phyloP scores from a whole-genome alignment of 2,797 vertebrate genomes.

The Clarias fuscus region DNA sequence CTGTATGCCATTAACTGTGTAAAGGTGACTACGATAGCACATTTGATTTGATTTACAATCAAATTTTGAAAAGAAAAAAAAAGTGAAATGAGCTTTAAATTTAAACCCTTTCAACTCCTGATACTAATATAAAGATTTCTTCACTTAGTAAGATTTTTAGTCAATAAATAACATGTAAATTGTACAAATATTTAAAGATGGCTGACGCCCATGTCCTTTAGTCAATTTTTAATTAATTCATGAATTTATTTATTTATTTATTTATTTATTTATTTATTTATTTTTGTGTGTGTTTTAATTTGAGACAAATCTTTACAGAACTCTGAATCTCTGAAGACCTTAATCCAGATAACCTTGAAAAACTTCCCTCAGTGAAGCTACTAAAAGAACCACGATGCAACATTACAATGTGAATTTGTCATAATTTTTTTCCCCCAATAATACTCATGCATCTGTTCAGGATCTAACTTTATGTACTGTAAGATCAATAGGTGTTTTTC shows the following conservation, averaged over 20 bases:
- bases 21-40: conserved; percentile 9
- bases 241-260: background rate
- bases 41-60: background rate
- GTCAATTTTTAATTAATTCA: background rate
- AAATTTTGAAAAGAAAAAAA: background rate
- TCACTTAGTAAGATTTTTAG: background rate
- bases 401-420: background rate
- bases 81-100: background rate
- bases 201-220: background rate
- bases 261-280: background rate
- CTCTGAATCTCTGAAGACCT: background rate
- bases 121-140: background rate
- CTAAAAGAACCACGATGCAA: background rate
- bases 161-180: background rate
- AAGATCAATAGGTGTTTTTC: conserved; percentile 30
- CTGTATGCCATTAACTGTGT: conserved; percentile 35
- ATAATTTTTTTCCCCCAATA: background rate
- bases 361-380: background rate
- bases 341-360: background rate
- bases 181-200: background rate
- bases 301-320: background rate
- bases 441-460: background rate
- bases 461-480: background rate
- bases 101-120: background rate
- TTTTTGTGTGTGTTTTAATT: background rate